A percentile compares a stretch with the other conserved stretches of the same genome.
Conservation (phyloP, 2,797 vertebrate species). For the Miichthys miiuy region DNA sequence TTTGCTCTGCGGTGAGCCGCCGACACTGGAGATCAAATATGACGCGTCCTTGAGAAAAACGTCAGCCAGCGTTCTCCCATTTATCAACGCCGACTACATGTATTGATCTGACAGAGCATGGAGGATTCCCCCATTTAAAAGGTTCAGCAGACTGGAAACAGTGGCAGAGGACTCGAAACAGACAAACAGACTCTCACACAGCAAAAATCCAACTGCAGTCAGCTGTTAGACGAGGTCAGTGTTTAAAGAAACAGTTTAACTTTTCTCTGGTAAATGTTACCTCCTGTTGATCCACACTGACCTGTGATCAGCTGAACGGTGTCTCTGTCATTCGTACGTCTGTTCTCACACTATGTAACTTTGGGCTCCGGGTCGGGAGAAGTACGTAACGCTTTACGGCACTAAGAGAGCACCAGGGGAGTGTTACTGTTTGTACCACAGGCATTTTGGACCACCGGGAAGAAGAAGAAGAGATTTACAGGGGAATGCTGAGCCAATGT, state of each 20-base stretch:
- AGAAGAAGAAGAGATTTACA: too few species aligned
- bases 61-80: slow-evolving; percentile 80
- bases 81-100: slow-evolving; percentile 88
- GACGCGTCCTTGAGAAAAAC: slow-evolving; percentile 73
- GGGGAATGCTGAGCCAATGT: too few species aligned
- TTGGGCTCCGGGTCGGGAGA: too few species aligned
- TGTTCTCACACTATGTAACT: too few species aligned
- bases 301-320: too few species aligned
- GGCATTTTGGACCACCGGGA: too few species aligned
- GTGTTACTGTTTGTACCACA: too few species aligned
- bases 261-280: too few species aligned
- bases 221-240: background rate
- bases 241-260: background rate
- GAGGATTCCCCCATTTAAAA: slow-evolving; percentile 72
- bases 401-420: too few species aligned
- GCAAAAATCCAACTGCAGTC: background rate
- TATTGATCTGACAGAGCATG: slow-evolving; percentile 84
- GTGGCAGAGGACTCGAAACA: background rate
- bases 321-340: too few species aligned
- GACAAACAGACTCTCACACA: background rate
- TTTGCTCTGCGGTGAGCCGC: background rate
- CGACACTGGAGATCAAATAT: slow-evolving; percentile 55
- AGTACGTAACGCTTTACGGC: too few species aligned
- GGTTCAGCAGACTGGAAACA: slow-evolving; percentile 74
- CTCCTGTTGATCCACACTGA: too few species aligned